A percentile compares a stretch with the other conserved stretches of the same genome.
phyloP scores from a whole-genome alignment of 2,797 vertebrate genomes.

The Apodemus agrarius region DNA sequence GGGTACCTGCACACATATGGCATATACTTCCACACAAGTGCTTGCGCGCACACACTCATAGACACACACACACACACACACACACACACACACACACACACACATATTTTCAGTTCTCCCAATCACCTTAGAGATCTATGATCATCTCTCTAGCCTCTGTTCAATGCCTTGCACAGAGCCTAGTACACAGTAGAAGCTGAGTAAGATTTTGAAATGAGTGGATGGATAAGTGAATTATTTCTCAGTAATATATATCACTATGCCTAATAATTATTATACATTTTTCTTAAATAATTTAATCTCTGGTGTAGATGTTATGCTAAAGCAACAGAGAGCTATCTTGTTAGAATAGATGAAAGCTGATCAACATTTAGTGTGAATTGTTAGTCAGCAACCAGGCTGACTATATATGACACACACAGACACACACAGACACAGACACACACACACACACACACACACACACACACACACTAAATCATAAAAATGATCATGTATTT shows the following conservation, averaged over 20 bases:
- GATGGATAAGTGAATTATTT: neutral
- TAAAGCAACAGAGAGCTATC: neutral
- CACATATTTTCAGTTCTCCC: neutral
- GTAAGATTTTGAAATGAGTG: conserved; percentile 22
- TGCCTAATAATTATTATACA: neutral
- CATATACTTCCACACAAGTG: neutral
- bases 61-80: neutral
- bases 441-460: neutral
- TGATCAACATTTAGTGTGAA: neutral
- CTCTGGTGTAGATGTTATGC: neutral
- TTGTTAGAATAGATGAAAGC: conserved; percentile 7
- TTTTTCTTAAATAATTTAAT: conserved; percentile 43
- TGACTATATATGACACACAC: no score
- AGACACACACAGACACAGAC: neutral
- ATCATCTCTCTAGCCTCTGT: neutral
- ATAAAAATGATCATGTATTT: neutral
- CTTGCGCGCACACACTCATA: no score
- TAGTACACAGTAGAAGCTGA: neutral
- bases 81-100: neutral
- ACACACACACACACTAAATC: neutral
- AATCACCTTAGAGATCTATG: neutral
- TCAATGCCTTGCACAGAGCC: neutral
- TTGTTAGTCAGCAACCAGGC: neutral
- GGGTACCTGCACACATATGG: neutral
- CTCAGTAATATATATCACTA: neutral